Conservation (phyloP, 2,113 vertebrate genomes). For the Semicossyphus pulcher region DNA sequence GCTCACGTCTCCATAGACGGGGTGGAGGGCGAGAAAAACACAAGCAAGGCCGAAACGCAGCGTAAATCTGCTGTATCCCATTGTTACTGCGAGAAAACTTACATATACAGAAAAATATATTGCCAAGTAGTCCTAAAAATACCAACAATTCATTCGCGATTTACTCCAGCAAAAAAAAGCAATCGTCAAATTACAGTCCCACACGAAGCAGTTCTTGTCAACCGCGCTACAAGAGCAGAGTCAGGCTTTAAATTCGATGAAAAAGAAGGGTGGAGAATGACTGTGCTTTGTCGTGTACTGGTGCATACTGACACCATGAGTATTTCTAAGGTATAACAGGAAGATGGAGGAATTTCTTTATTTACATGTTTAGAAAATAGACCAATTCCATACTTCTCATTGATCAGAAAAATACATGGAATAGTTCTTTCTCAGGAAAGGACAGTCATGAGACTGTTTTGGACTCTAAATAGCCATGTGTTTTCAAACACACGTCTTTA, state of each 20-base stretch:
- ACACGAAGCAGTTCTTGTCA: not conserved
- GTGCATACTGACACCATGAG: conserved; percentile 73
- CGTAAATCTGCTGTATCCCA: not conserved
- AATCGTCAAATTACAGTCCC: not conserved
- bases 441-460: not conserved
- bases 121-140: not conserved
- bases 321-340: conserved; percentile 50
- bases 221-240: not conserved
- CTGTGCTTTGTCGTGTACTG: not conserved
- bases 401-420: not conserved
- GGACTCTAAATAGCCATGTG: no score
- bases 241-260: not conserved
- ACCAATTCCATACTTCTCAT: not conserved
- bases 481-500: no score
- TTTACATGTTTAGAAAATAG: not conserved
- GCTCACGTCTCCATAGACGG: conserved; percentile 67
- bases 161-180: not conserved
- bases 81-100: not conserved
- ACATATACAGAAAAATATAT: not conserved
- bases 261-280: conserved; percentile 21
- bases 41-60: conserved; percentile 10
- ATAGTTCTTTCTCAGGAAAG: not conserved
- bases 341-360: not conserved
- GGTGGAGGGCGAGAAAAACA: conserved; percentile 20
- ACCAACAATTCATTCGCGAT: no score